These are phyloP conservation scores for Podarcis lilfordi DNA, from an alignment of 2,797 vertebrate species.

Conservation along the genomic window DNA sequence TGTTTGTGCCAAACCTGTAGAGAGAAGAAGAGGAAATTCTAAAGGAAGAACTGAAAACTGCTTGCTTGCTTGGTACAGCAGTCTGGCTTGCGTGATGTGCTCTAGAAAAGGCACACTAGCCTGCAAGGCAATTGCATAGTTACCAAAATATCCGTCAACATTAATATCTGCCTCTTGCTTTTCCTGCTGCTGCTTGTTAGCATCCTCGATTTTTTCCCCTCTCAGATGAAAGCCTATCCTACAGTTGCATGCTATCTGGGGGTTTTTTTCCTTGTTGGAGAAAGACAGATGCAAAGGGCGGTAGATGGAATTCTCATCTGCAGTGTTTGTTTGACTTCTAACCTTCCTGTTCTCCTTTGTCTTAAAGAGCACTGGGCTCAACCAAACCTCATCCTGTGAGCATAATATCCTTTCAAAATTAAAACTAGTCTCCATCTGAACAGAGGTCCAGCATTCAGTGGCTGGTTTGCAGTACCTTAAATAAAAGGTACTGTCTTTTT, in stretches of 20 bases:
- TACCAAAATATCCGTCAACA: conserved; percentile 6
- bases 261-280: conserved; percentile 23
- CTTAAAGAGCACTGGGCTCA: not conserved
- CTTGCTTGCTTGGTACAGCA: not conserved
- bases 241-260: not conserved
- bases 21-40: not conserved
- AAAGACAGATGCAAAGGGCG: conserved; percentile 49
- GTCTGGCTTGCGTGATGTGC: not conserved
- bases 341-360: conserved; percentile 12
- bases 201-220: not conserved
- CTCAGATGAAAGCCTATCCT: not conserved
- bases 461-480: not conserved
- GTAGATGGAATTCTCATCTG: not conserved
- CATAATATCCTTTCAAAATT: not conserved
- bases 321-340: conserved; percentile 57
- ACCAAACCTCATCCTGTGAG: not conserved
- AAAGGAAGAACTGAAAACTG: not conserved
- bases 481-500: not conserved
- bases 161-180: conserved; percentile 40
- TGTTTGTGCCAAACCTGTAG: not conserved
- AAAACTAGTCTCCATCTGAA: not conserved
- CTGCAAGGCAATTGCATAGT: not conserved
- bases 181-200: not conserved
- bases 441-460: not conserved
- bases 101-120: not conserved